Base-by-base conservation (phyloP, 1,140 invertebrate species). In the Bombus superbus region DNA sequence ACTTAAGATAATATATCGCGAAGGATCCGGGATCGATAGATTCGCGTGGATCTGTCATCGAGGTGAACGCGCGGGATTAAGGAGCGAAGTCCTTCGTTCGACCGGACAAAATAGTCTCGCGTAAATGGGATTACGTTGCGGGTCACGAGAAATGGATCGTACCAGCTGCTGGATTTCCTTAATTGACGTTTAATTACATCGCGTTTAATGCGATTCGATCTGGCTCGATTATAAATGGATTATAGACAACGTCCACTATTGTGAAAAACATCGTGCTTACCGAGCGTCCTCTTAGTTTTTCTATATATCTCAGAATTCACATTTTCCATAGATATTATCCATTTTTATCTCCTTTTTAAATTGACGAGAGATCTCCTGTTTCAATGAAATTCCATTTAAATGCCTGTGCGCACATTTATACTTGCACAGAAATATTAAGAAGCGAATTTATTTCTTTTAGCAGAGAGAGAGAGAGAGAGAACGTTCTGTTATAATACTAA, bases 91-190 rank as follows among this genome's bases (percentile, higher is more conserved):
- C 32, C 32, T 32, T 32, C 38, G 59, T 44, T 68, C 22, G 40
- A 79, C 22, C 8, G 32, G n/a, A 6, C 62, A 44, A 35, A 53
- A 68, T 79, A 79, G 68, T 68, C 44, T 47, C 42, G n/a, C 18
- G 13, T 71, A 69, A 47, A 53, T 53, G 64, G 25, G 40, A 69
- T 80, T 69, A 42, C 62, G 42, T 40, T 4, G 47, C 13, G 35
- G 64, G 25, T 69, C 11, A 69, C 35, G 78, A 69, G 64, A 69
- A 69, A 80, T 40, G 78, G 78, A 53, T 68, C 44, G 64, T 44
- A 57, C 35, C 11, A 69, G 44, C 78, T 40, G 35, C 25, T 22
- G 44, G 25, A n/a, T 44, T 35, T 80, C 35, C 44, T 53, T 69
- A 69, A 47, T 57, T 47, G 77, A 53, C 64, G 42, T 42, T 47